Base-by-base conservation (phyloP, 30 jellyfish, hydroid and myxozoan species). In the Aurelia sp. region DNA sequence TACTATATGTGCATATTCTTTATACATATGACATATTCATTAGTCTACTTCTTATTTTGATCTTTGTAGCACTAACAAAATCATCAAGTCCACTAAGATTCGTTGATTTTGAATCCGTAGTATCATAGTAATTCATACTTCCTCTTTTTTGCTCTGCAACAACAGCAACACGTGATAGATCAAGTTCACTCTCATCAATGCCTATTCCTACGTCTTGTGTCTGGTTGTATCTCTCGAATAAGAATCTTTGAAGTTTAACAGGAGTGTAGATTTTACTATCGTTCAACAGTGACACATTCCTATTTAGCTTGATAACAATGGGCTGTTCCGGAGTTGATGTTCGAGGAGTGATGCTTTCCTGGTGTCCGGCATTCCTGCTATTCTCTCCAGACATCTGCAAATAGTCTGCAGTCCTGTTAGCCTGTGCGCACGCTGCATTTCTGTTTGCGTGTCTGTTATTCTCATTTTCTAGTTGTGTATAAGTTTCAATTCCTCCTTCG, bases 401-500 rank as follows among this genome's bases (percentile, higher is more conserved):
- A 62, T 72, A 61, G 55, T 73, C 85, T 12, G 52, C 85, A 17
- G 79, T 59, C 27, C n/a, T 60, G 80, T 72, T 71, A 33, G 41
- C 47, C 41, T 71, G 87, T 0, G 73, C 17, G 16, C 73, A 40
- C 38, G 72, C 84, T 8, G 33, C 68, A 16, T 79, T 69, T 9
- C 31, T 84, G 74, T 62, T 84, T 18, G 13, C 31, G 8, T 44
- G 44, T 22, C 62, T 72, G 40, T 11, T 18, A 17, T 65, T 59
- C 18, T 84, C 88, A 55, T 63, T 65, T 70, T 83, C 92, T 31
- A 83, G 31, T 50, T 75, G 31, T 38, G 70, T 55, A 21, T 18
- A 83, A 6, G 93, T 72, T 53, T 84, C 83, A 2, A 84, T 84
- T 21, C 93, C 93, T 4, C 88, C 88, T 22, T 60, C 93, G n/a